These are phyloP conservation scores for Scyliorhinus canicula DNA, from an alignment of 2,797 vertebrate genomes.

Conservation along the genomic window DNA sequence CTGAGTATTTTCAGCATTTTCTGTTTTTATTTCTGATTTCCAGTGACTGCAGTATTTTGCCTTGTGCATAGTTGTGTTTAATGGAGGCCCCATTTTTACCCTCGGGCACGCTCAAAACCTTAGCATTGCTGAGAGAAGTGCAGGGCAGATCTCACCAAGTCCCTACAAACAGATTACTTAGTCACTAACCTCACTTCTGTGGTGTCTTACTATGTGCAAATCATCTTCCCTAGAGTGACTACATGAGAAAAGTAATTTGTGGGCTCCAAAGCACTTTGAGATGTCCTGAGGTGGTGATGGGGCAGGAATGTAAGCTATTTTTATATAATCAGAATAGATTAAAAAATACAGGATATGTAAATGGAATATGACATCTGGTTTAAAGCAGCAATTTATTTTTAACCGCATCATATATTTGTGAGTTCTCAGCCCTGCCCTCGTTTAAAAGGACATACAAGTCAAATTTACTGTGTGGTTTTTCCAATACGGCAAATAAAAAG, in stretches of 20 bases:
- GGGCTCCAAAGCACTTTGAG: neutral
- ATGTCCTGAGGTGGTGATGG: neutral
- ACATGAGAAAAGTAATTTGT: neutral
- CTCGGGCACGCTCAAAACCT: neutral
- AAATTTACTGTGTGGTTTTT: neutral
- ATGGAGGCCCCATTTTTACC: neutral
- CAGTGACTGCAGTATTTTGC: neutral
- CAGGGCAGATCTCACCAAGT: neutral
- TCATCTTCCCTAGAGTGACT: neutral
- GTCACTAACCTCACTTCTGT: neutral
- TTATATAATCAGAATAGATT: neutral
- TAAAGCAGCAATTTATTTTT: neutral
- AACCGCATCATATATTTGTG: neutral
- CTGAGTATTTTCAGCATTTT: neutral
- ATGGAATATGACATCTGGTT: neutral
- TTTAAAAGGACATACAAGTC: neutral
- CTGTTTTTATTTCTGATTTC: neutral
- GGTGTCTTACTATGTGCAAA: neutral
- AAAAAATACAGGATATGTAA: neutral
- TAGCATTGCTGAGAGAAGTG: neutral
- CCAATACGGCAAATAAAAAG: neutral
- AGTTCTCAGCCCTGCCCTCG: neutral
- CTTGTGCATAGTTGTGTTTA: neutral
- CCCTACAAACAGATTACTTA: neutral
- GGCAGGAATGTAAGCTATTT: neutral